phyloP scores from a whole-genome alignment of 2,113 vertebrate species.

The Riparia riparia region DNA sequence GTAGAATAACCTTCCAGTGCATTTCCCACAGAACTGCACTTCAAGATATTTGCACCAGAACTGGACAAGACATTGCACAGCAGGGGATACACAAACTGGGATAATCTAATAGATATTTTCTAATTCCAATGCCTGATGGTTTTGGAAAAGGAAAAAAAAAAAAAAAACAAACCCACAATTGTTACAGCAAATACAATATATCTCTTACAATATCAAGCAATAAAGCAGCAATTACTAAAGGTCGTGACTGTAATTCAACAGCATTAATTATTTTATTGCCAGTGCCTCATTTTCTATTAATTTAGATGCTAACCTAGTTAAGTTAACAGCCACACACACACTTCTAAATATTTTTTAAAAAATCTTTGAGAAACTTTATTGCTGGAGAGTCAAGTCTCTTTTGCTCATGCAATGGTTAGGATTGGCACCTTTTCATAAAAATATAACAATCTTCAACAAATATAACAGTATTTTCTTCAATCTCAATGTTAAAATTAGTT shows the following conservation, averaged over 20 bases:
- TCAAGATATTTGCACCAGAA: neutral
- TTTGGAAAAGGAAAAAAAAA: neutral
- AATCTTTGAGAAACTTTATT: neutral
- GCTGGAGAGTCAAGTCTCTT: neutral
- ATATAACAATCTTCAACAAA: neutral
- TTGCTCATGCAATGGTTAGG: neutral
- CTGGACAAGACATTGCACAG: neutral
- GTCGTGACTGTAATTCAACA: constrained; percentile 59
- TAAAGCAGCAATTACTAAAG: constrained; percentile 11
- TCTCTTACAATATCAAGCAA: neutral
- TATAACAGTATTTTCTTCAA: neutral
- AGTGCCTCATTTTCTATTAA: neutral
- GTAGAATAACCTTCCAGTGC: neutral
- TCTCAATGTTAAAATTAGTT: constrained; percentile 8
- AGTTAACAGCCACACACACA: neutral
- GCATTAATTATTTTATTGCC: constrained; percentile 43
- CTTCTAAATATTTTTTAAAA: neutral
- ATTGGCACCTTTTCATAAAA: neutral
- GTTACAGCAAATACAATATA: constrained; percentile 30
- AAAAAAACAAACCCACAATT: neutral
- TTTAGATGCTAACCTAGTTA: neutral
- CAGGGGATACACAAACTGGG: neutral
- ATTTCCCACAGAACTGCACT: neutral
- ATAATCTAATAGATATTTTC: constrained; percentile 19
- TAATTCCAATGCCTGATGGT: neutral